Evolutionary conservation across 2,888 invertebrate genomes (phyloP), one percentile per base, ranked within the genome.

Genomic region (Gandaritis pyraliata): DNA sequence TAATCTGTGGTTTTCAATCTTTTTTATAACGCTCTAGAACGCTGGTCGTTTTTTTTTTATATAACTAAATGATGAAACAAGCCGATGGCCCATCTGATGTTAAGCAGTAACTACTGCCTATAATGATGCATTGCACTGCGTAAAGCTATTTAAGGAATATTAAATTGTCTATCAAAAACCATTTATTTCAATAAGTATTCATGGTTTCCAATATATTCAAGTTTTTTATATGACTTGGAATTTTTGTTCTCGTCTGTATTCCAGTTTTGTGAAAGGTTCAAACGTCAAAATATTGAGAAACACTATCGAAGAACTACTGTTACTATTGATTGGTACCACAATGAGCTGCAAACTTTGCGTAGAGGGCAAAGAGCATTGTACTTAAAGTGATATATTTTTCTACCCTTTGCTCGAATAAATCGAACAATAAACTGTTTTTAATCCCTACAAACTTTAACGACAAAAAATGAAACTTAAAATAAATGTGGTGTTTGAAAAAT

Each of bases 331-430:
- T 85, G 84, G 73, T 80, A 81, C 88, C 86, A 91, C 90, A 90
- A 90, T 84, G 85, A 85, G 77, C 73, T 79, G 82, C 87, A 88
- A 88, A 88, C 83, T 89, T 78, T 77, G 73, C 81, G 79, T 80
- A 75, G 43, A 43, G 43, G 43, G 43, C 43, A 43, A 16, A 16
- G 11, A 75, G 78, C 74, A 86, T 85, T 88, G 89, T 85, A n/a
- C n/a, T n/a, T n/a, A 87, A 89, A 87, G 83, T 86, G 91, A 90
- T 90, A 89, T 90, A 90, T 90, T 90, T 87, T 87, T 82, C 76
- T 65, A 76, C 77, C 89, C 89, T 85, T 82, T 80, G 77, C 78
- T 70, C 73, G 74, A 78, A 76, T 74, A 69, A 72, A 48, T 70
- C 64, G 72, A 82, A 85, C 83, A 83, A 85, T 81, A 75, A 41